Evolutionary conservation across 2,888 invertebrate genomes (phyloP).

Genomic region (Orthosia gracilis): DNA sequence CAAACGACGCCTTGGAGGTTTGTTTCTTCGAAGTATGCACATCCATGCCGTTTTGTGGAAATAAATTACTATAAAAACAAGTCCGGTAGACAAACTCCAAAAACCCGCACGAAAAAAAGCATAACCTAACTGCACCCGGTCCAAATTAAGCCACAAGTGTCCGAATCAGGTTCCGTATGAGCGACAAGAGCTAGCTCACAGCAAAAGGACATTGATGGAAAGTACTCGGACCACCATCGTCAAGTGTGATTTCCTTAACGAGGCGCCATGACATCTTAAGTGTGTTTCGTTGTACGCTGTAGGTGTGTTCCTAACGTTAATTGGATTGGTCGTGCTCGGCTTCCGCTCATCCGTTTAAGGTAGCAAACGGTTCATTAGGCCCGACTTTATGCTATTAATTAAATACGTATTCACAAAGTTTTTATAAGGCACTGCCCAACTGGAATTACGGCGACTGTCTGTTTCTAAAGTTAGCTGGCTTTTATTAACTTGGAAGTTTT

Average conservation of each 20-base stretch:
- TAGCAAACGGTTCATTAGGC: conserved; percentile 86
- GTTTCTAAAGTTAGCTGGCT: conserved; percentile 4
- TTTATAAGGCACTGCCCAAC: conserved; percentile 55
- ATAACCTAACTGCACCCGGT: not conserved
- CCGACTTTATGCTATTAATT: conserved; percentile 84
- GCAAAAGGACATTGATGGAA: conserved; percentile 64
- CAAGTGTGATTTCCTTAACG: conserved; percentile 81
- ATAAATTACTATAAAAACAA: not conserved
- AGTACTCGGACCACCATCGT: conserved; percentile 65
- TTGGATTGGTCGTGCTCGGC: conserved; percentile 86
- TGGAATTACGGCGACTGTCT: conserved; percentile 30
- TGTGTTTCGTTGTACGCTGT: conserved; percentile 86
- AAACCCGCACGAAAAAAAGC: not conserved
- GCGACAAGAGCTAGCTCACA: conserved; percentile 40
- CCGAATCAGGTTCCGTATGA: conserved; percentile 18
- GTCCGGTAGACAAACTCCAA: not conserved
- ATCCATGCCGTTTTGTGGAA: too few relatives aligned
- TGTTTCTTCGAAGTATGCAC: too few relatives aligned
- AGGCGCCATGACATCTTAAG: conserved; percentile 83
- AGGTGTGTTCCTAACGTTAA: conserved; percentile 85
- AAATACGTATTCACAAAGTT: conserved; percentile 79
- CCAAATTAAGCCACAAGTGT: not conserved
- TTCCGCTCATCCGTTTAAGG: conserved; percentile 89
- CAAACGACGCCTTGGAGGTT: not conserved
- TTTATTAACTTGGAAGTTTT: conserved; percentile 17